Conservation (phyloP, 2,113 vertebrate genomes). For the Garra rufa region DNA sequence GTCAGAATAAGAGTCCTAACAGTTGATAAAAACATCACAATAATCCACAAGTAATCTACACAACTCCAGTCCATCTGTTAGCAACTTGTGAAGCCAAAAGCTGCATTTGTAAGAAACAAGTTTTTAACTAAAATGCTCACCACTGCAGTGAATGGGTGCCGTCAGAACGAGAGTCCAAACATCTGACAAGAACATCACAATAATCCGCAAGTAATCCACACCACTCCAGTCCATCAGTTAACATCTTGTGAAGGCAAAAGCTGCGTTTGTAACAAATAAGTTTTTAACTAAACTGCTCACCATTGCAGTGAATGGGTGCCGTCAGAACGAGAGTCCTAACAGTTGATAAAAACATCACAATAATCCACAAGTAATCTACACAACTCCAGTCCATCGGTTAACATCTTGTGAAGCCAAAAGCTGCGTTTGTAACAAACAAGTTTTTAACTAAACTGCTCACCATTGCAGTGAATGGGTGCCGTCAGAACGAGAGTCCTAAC, state of each 20-base stretch:
- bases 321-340: neutral
- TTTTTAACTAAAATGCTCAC: too few species aligned
- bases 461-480: neutral
- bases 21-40: too few species aligned
- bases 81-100: neutral
- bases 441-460: too few species aligned
- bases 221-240: neutral
- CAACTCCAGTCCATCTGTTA: neutral
- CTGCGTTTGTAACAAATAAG: too few species aligned
- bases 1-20: too few species aligned
- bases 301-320: neutral
- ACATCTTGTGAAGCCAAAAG: neutral
- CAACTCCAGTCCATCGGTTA: neutral
- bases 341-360: neutral
- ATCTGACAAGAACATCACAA: neutral
- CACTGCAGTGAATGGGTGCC: neutral
- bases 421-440: too few species aligned
- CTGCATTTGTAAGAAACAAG: too few species aligned
- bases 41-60: neutral
- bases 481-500: neutral
- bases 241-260: neutral
- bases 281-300: too few species aligned
- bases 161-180: neutral
- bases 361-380: too few species aligned
- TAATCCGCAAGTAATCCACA: too few species aligned